These are phyloP conservation scores for Macrocentrus cingulum DNA, from an alignment of 1,140 invertebrate genomes.

Conservation along the genomic window DNA sequence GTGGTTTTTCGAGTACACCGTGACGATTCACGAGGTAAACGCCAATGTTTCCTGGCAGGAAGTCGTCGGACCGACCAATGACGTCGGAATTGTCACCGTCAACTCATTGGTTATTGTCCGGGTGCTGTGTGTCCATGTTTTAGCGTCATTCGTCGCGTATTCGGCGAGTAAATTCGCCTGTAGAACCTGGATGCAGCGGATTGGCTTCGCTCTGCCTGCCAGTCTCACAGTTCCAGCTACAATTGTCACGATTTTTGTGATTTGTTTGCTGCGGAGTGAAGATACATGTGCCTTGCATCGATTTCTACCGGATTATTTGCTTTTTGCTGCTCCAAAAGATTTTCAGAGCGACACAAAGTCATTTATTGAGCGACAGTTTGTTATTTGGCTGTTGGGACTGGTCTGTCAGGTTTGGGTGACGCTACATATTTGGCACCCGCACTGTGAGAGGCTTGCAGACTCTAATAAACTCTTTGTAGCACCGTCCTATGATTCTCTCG, in stretches of 20 bases:
- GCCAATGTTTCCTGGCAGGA: background rate
- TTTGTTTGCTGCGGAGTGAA: slow-evolving; percentile 63
- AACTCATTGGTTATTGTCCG: slow-evolving; percentile 25
- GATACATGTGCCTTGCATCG: slow-evolving; percentile 67
- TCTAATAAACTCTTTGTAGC: slow-evolving; percentile 81
- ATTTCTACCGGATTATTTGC: slow-evolving; percentile 68
- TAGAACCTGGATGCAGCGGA: slow-evolving; percentile 80
- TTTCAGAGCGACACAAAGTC: slow-evolving; percentile 61
- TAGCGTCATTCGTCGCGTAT: slow-evolving; percentile 69
- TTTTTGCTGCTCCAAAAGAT: slow-evolving; percentile 63
- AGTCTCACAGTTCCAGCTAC: slow-evolving; percentile 71
- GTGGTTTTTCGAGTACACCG: slow-evolving; percentile 51
- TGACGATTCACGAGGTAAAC: slow-evolving; percentile 49
- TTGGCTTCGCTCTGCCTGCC: slow-evolving; percentile 79
- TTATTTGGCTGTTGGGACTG: slow-evolving; percentile 75
- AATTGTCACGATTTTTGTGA: slow-evolving; percentile 64
- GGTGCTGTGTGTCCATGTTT: slow-evolving; percentile 65
- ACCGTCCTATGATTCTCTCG: slow-evolving; percentile 78
- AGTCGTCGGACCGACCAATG: too few relatives aligned
- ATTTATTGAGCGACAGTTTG: slow-evolving; percentile 64
- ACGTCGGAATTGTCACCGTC: background rate
- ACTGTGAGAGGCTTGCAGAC: slow-evolving; percentile 74
- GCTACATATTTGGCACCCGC: slow-evolving; percentile 78
- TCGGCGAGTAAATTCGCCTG: slow-evolving; percentile 78
- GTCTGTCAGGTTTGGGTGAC: slow-evolving; percentile 81